phyloP scores from a whole-genome alignment of 2,113 vertebrate species.

The Haemorhous mexicanus region DNA sequence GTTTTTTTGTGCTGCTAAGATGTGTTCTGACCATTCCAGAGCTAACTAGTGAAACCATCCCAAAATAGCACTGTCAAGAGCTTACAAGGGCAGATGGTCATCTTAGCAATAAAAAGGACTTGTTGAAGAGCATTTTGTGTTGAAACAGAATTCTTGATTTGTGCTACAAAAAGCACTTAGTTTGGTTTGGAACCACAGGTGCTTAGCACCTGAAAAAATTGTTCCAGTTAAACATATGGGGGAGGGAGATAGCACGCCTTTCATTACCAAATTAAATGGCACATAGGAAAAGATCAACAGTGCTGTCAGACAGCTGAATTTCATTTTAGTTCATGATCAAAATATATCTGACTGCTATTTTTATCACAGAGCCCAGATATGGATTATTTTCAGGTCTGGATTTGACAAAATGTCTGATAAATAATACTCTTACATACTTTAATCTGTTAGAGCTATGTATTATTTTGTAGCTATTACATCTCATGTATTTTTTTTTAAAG shows the following conservation, averaged over 20 bases:
- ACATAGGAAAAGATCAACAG: constrained; percentile 48
- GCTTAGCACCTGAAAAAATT: neutral
- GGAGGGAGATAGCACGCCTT: neutral
- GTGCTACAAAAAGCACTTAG: neutral
- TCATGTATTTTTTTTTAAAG: neutral
- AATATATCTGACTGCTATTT: constrained; percentile 31
- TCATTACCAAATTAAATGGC: constrained; percentile 38
- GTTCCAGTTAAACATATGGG: neutral
- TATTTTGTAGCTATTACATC: neutral
- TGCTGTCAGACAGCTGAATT: constrained; percentile 30
- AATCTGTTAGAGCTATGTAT: neutral
- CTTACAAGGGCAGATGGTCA: constrained; percentile 52
- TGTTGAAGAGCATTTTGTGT: neutral
- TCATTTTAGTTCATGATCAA: neutral
- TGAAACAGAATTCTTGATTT: neutral
- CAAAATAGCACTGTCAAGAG: constrained; percentile 54
- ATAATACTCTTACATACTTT: neutral
- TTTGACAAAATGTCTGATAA: neutral
- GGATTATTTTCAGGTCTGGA: constrained; percentile 20
- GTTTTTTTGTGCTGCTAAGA: constrained; percentile 3
- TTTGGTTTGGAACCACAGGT: constrained; percentile 15
- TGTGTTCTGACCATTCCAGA: constrained; percentile 36
- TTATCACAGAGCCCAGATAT: constrained; percentile 23
- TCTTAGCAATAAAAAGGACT: neutral
- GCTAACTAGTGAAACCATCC: constrained; percentile 42